Percentiles rank a stretch among this genome's conserved stretches.
Evolutionary conservation across 1,140 invertebrate species (phyloP).

Genomic region (Macrocentrus cingulum): DNA sequence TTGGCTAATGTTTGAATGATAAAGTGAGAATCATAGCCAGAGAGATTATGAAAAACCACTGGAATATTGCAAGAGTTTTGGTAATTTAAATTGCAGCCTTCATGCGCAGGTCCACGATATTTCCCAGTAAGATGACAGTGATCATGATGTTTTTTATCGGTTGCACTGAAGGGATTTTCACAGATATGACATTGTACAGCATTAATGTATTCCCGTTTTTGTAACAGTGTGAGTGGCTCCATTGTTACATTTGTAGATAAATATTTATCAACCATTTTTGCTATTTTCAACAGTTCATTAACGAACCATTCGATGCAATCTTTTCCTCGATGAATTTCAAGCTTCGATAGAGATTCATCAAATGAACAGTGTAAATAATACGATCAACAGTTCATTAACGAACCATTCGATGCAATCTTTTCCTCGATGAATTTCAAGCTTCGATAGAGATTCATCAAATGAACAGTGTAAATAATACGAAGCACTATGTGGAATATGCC

Average conservation of each 20-base stretch:
- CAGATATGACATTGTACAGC: slow-evolving; percentile 41
- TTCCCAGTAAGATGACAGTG: slow-evolving; percentile 5
- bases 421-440: slow-evolving; percentile 35
- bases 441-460: slow-evolving; percentile 38
- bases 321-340: slow-evolving; percentile 31
- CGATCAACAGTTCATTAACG: slow-evolving; percentile 30
- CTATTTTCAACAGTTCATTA: slow-evolving; percentile 29
- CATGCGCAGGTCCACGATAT: slow-evolving; percentile 38
- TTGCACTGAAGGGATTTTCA: slow-evolving; percentile 23
- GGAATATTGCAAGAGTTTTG: slow-evolving; percentile 22
- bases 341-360: slow-evolving; percentile 39
- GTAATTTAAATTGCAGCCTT: slow-evolving; percentile 42
- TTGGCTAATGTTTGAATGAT: slow-evolving; percentile 17
- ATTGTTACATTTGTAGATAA: background rate
- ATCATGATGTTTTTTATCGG: background rate
- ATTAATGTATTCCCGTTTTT: background rate
- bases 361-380: slow-evolving; percentile 44
- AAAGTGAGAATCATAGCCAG: slow-evolving; percentile 20
- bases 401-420: slow-evolving; percentile 34
- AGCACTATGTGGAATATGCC: slow-evolving; percentile 42
- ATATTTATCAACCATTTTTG: slow-evolving; percentile 26
- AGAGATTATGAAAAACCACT: slow-evolving; percentile 15
- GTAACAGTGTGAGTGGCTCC: background rate
- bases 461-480: slow-evolving; percentile 45
- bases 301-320: slow-evolving; percentile 36